Base-by-base conservation (phyloP, 1,140 invertebrate species). In the Babylonia areolata region DNA sequence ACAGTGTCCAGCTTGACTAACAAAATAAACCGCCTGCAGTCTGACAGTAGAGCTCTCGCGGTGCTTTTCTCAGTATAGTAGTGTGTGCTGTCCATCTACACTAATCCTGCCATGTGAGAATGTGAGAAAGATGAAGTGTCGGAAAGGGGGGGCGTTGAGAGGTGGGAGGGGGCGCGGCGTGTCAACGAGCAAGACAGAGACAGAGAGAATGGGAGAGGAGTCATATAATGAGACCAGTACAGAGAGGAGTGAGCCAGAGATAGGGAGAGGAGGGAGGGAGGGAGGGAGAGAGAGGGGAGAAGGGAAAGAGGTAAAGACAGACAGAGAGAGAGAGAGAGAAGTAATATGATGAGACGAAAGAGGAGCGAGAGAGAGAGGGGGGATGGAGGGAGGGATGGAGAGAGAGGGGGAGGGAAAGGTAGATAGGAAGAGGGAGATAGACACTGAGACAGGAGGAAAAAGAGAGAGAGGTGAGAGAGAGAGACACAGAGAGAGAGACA, bases 161-260 rank as follows among this genome's bases (percentile, higher is more conserved):
- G 40, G 35, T 35, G 75, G 35, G 23, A 42, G 28, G 35, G 28
- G 6, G 37, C 12, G 12, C 9, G 39, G 42, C 5, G 31, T 12
- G 35, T 20, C 12, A 31, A 77, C 12, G 37, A 23, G 31, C 12
- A 71, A 33, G 73, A 28, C 2, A 42, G 39, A 79, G 37, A 79
- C 39, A 79, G 77, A 79, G 37, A 40, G 77, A 79, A 20, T 3
- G 71, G 35, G 71, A 73, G 35, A 73, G 71, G n/a, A n/a, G n/a
- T n/a, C n/a, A n/a, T n/a, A n/a, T n/a, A n/a, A n/a, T 12, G 64
- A 69, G 64, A 69, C 9, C 9, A 5, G 28, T 9, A 69, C 3
- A 69, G 64, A 69, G n/a, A 69, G n/a, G 28, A 69, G 64, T 12
- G 64, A 69, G 64, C 9, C 9, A 31, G n/a, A 69, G 64, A 31